Evolutionary conservation across 2,113 vertebrate genomes (phyloP).

Genomic region (Brachyistius frenatus): DNA sequence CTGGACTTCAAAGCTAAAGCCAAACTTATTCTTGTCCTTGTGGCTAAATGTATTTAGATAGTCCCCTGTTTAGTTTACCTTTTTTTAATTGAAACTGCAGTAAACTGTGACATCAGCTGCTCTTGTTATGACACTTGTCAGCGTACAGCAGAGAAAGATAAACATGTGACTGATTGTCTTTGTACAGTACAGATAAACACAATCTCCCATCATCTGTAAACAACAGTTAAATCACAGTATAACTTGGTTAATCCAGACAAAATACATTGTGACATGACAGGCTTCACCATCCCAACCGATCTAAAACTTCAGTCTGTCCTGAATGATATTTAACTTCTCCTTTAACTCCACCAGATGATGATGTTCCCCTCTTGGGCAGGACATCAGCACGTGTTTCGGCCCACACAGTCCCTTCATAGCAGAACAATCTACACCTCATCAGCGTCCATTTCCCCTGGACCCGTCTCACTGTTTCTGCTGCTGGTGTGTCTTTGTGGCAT

Average conservation of each 20-base stretch:
- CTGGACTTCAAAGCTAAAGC: no score
- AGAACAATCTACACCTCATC: conserved; percentile 46
- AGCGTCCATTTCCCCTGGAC: not conserved
- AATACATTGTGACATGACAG: no score
- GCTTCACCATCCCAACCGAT: no score
- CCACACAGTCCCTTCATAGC: conserved; percentile 25
- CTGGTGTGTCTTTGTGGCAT: conserved; percentile 8
- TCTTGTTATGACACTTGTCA: not conserved
- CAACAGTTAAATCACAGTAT: no score
- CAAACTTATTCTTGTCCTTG: not conserved
- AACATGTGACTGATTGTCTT: not conserved
- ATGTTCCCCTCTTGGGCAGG: conserved; percentile 41
- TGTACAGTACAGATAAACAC: no score
- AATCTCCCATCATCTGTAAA: not conserved
- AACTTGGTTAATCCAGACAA: no score
- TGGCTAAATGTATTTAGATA: not conserved
- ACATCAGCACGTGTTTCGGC: conserved; percentile 51
- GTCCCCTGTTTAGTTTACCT: no score
- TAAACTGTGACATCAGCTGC: not conserved
- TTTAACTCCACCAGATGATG: conserved; percentile 55
- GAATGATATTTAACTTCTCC: not conserved
- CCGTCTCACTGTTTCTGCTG: conserved; percentile 16
- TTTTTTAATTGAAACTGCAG: not conserved
- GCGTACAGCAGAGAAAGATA: not conserved
- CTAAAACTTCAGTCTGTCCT: not conserved